Evolutionary conservation across 2,888 invertebrate genomes (phyloP).

Genomic region (Acrobasis repandana): DNA sequence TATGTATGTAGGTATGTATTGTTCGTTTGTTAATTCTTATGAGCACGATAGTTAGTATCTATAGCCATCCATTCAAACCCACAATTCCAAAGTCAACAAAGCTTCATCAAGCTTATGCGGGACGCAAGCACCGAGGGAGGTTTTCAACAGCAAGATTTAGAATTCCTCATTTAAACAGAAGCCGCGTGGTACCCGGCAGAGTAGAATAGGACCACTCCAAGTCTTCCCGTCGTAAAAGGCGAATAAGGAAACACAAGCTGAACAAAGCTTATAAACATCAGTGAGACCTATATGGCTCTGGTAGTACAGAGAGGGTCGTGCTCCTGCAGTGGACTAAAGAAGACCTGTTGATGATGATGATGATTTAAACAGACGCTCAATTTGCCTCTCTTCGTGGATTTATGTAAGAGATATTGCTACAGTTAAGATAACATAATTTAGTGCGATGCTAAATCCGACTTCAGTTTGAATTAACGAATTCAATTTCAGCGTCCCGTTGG

Average conservation of each 20-base stretch:
- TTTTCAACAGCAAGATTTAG: constrained; percentile 14
- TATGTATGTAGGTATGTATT: too few species aligned
- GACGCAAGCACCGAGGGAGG: not conserved
- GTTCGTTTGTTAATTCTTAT: too few species aligned
- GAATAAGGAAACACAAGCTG: too few species aligned
- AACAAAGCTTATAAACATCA: too few species aligned
- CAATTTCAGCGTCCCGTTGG: constrained; percentile 2
- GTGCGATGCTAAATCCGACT: constrained; percentile 6
- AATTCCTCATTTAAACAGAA: constrained; percentile 18
- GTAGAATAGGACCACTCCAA: too few species aligned
- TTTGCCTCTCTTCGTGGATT: not conserved
- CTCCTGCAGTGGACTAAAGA: too few species aligned
- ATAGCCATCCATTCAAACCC: not conserved
- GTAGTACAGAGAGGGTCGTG: too few species aligned
- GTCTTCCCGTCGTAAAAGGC: too few species aligned
- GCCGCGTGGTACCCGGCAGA: too few species aligned
- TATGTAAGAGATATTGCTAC: constrained; percentile 6
- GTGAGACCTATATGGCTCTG: too few species aligned
- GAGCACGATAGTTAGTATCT: too few species aligned
- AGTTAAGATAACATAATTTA: constrained; percentile 18
- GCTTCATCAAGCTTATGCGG: not conserved
- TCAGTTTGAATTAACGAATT: constrained; percentile 14
- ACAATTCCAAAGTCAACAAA: not conserved
- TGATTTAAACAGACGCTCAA: constrained; percentile 20
- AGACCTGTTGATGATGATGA: too few species aligned